Evolutionary conservation across 2,797 vertebrate genomes (phyloP), one percentile per base, ranked within the genome.

Genomic region (Siniperca scherzeri): DNA sequence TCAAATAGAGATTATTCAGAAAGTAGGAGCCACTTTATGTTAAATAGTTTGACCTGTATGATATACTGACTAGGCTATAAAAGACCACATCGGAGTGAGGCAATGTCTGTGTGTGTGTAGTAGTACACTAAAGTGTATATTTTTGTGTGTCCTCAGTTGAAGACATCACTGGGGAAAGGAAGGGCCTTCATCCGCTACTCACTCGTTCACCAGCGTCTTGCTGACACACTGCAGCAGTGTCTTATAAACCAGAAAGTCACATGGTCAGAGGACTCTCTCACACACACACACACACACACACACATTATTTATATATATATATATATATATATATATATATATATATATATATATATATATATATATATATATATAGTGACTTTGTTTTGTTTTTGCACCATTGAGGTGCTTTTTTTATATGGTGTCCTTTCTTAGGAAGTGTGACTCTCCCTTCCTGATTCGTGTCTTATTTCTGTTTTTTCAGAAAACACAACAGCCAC

Each of bases 181-280:
- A 94, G 98, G 71, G 98, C 98, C 38, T 99, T 99, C 85, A 95
- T 99, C 78, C 97, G 98, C 60, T 99, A 99, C 93, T 98, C 97
- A 0, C 92, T 99, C 2, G 97, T 99, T 77, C 98, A 99, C 90
- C 98, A 99, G 92, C 96, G 98, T 53, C 94, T 99, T 57, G 98
- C 98, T 22, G 98, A 99, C 93, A 99, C 98, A 2, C 93, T 99
- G 78, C 98, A 99, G 90, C 98, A 99, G 75, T 99, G 98, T 94
- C 96, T 99, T 64, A 97, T 98, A 91, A 98, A 99, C 92, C 94
- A 96, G 80, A 97, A 95, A 83, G 94, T 97, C 89, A 99, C 98
- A 80, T 97, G 98, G 98, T 99, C 88, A 94, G 78, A 55, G 13
- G 44, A 60, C 33, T 74, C 19, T 14, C 40, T n/a, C 30, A 42